Base-by-base conservation (phyloP, 1,140 invertebrate genomes). In the Brachionus plicatilis region DNA sequence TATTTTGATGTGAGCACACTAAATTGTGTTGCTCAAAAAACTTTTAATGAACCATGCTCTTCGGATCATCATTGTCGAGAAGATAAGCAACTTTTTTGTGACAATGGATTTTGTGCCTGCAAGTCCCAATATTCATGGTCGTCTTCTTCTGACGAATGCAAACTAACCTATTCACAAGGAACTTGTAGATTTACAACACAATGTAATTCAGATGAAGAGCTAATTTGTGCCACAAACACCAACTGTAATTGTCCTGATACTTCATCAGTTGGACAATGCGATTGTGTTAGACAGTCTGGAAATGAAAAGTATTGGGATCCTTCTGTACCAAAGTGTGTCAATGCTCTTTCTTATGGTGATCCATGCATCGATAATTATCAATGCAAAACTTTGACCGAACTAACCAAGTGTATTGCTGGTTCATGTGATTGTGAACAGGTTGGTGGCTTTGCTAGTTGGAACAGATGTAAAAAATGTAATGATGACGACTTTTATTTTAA, bases 271-370 rank as follows among this genome's bases (percentile, higher is more conserved):
- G 33, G 33, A 33, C 29, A 68, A 5, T 68, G 27, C n/a, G 66
- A 68, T 29, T 68, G 27, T 8, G 4, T 33, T 14, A 3, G 66
- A 37, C 27, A 33, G 33, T 33, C n/a, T 37, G 66, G 27, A 5
- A 68, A 68, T 68, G 66, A 68, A 68, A 68, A 68, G 11, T 68
- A 68, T 68, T 68, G 27, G 66, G 66, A 68, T n/a, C 3, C 65
- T 8, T 33, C 11, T 68, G 20, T 68, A 2, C 3, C 9, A 37
- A 68, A 33, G 11, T 68, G 66, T 68, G 66, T 68, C 33, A 29
- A 68, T 68, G n/a, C 27, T 14, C 27, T 68, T 41, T 14, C 27
- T 12, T 68, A 4, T 68, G 24, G 24, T 14, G 7, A 6, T 68
- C 11, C 11, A 2, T 29, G 24, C n/a, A 68, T 17, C 2, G 6